Percentiles rank a stretch among this genome's conserved stretches.
These are phyloP conservation scores for Acrocephalus arundinaceus DNA, from an alignment of 2,113 vertebrate species.

Conservation along the genomic window DNA sequence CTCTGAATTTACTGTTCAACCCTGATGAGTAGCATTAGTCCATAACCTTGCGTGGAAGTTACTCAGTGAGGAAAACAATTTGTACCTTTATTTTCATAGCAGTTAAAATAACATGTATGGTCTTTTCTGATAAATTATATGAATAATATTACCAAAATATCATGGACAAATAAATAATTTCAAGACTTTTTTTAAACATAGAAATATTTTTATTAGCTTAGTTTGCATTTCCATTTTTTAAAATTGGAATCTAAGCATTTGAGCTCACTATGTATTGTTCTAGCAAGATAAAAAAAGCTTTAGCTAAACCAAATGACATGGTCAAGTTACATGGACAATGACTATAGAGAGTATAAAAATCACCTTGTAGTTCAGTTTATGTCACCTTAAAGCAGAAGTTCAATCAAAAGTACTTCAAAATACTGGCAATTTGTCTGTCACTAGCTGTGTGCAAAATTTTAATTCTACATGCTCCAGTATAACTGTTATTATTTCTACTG, in stretches of 20 bases:
- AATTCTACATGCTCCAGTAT: neutral
- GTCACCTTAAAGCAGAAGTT: neutral
- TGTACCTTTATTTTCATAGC: neutral
- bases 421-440: neutral
- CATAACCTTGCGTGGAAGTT: neutral
- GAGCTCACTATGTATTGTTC: neutral
- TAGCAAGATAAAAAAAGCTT: neutral
- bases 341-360: neutral
- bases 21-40: neutral
- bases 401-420: neutral
- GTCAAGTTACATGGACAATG: neutral
- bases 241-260: neutral
- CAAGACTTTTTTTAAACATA: neutral
- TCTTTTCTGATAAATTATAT: neutral
- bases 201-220: neutral
- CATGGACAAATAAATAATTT: neutral
- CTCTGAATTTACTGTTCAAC: neutral
- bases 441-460: neutral
- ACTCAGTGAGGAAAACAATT: neutral
- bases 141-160: neutral
- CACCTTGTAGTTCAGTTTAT: neutral
- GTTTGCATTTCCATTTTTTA: neutral
- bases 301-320: accelerated
- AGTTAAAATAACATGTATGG: neutral
- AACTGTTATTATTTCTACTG: neutral